Evolutionary conservation across 2,797 vertebrate genomes (phyloP).

Genomic region (Danio aesculapii): DNA sequence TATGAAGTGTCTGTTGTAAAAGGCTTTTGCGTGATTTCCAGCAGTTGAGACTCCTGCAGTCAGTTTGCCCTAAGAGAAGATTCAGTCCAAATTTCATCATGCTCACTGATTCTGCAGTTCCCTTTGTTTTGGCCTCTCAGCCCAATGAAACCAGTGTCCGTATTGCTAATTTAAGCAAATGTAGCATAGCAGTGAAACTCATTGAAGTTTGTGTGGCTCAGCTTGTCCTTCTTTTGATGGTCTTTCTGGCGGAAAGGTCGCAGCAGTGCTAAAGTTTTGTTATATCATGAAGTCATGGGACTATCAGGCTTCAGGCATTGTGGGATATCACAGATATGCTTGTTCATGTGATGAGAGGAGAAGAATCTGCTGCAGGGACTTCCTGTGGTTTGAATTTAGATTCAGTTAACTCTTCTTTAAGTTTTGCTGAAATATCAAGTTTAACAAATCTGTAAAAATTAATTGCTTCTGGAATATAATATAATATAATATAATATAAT

Average conservation of each 20-base stretch:
- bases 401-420: neutral
- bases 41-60: conserved; percentile 19
- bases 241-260: neutral
- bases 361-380: neutral
- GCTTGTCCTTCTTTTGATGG: neutral
- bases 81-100: conserved; percentile 61
- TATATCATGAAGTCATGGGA: conserved; percentile 24
- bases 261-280: neutral
- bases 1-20: neutral
- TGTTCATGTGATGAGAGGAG: neutral
- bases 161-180: neutral
- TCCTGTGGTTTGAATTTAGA: neutral
- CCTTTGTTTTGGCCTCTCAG: neutral
- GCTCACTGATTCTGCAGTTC: conserved; percentile 43
- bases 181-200: neutral
- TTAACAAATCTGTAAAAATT: neutral
- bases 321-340: conserved; percentile 2
- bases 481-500: too few species aligned
- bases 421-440: neutral
- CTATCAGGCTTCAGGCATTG: neutral
- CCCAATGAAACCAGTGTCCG: neutral
- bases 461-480: neutral
- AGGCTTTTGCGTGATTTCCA: conserved; percentile 33
- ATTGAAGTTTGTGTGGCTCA: neutral
- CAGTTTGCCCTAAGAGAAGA: conserved; percentile 63